Percentiles rank a stretch among this genome's conserved stretches.
Evolutionary conservation across 2,113 vertebrate species (phyloP).

Genomic region (Tetraodon nigroviridis): DNA sequence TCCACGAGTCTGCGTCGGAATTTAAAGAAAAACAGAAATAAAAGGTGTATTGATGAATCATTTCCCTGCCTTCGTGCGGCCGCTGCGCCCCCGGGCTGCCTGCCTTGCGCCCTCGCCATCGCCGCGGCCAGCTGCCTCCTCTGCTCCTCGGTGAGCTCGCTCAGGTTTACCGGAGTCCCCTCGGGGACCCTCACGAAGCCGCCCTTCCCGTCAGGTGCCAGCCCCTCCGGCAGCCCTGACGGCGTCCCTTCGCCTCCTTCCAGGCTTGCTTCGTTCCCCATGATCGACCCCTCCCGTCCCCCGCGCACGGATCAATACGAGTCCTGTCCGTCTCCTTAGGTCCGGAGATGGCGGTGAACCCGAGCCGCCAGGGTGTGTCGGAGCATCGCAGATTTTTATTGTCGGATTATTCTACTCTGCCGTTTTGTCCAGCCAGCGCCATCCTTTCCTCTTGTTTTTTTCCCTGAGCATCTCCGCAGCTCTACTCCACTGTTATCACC

Average conservation of each 20-base stretch:
- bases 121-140: slow-evolving; percentile 87
- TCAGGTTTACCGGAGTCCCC: slow-evolving; percentile 84
- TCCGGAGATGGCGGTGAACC: slow-evolving; percentile 40
- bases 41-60: too few species aligned
- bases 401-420: slow-evolving; percentile 41
- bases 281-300: slow-evolving; percentile 74
- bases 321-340: slow-evolving; percentile 34
- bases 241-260: slow-evolving; percentile 84
- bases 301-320: slow-evolving; percentile 50
- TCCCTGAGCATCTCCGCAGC: slow-evolving; percentile 66
- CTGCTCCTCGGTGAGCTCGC: slow-evolving; percentile 89
- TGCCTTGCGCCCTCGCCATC: slow-evolving; percentile 92
- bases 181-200: slow-evolving; percentile 76
- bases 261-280: slow-evolving; percentile 97
- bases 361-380: slow-evolving; percentile 25
- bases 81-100: slow-evolving; percentile 79
- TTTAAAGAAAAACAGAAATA: not conserved
- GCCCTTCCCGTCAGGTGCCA: slow-evolving; percentile 79
- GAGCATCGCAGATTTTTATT: slow-evolving; percentile 46
- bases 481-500: slow-evolving; percentile 56
- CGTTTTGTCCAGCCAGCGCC: slow-evolving; percentile 6
- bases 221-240: slow-evolving; percentile 81
- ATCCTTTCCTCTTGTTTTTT: slow-evolving; percentile 47
- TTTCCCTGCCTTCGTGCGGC: slow-evolving; percentile 82
- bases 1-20: slow-evolving; percentile 10